Percentiles rank a stretch among this genome's conserved stretches.
Conservation (phyloP, 92 coral and sea anemone genomes). For the Desmophyllum pertusum region DNA sequence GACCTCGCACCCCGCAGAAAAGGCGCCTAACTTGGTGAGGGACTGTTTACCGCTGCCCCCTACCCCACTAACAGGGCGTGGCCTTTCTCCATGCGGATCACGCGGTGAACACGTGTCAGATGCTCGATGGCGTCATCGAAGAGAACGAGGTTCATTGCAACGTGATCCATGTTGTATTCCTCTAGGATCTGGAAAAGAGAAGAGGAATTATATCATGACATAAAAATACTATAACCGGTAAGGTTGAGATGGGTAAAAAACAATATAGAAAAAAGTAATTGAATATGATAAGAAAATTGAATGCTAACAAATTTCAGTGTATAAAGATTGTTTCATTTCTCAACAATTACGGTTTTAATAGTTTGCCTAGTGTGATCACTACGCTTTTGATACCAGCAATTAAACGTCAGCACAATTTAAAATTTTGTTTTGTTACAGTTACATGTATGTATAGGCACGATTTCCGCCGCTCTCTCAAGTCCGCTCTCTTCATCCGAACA, state of each 20-base stretch:
- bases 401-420: no score
- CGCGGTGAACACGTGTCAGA: conserved; percentile 98
- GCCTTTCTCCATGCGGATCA: conserved; percentile 99
- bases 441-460: no score
- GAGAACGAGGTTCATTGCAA: conserved; percentile 94
- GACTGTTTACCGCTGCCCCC: conserved; percentile 99
- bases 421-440: no score
- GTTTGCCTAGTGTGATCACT: no score
- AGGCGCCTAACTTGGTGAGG: conserved; percentile 93
- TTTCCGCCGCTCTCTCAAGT: no score
- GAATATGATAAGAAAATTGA: no score
- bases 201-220: no score
- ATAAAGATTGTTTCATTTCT: no score
- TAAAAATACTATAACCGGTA: neutral
- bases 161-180: conserved; percentile 99
- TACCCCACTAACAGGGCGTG: conserved; percentile 97
- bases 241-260: neutral
- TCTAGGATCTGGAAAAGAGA: conserved; percentile 74
- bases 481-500: no score
- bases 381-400: no score
- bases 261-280: neutral
- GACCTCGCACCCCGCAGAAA: conserved; percentile 97
- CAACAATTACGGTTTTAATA: no score
- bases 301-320: no score
- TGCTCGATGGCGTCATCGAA: conserved; percentile 99